phyloP scores from a whole-genome alignment of 1,140 invertebrate species.

The Drosophila ohnishii region DNA sequence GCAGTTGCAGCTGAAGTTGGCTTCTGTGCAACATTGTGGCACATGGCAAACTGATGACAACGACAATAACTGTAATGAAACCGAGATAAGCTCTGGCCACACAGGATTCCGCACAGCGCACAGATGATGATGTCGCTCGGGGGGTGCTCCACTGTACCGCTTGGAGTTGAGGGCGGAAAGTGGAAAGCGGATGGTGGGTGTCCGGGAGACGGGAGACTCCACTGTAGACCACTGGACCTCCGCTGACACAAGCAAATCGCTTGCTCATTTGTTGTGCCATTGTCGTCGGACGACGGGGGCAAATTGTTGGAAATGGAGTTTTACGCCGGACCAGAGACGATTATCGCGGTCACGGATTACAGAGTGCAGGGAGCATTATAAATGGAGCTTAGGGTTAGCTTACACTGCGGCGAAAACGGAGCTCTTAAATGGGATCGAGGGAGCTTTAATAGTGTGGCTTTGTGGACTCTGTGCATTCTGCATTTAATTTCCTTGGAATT shows the following conservation, averaged over 20 bases:
- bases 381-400: conserved; percentile 38
- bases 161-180: not conserved
- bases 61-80: conserved; percentile 77
- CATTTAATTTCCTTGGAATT: not conserved
- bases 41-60: conserved; percentile 73
- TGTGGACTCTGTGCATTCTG: not conserved
- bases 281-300: conserved; percentile 52
- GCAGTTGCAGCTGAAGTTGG: conserved; percentile 54
- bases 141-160: conserved; percentile 31
- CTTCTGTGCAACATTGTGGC: conserved; percentile 70
- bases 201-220: not conserved
- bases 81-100: conserved; percentile 67
- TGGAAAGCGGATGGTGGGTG: not conserved
- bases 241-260: conserved; percentile 56
- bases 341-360: conserved; percentile 50
- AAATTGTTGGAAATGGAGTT: conserved; percentile 58
- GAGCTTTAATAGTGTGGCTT: not conserved
- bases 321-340: conserved; percentile 53
- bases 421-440: not conserved
- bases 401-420: conserved; percentile 26
- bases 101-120: not conserved
- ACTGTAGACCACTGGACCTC: conserved; percentile 10
- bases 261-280: conserved; percentile 69
- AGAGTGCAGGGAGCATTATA: conserved; percentile 47
- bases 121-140: conserved; percentile 27